Percentiles rank a stretch among this genome's conserved stretches.
Evolutionary conservation across 2,888 invertebrate species (phyloP).

Genomic region (Iselma pallidipennis): DNA sequence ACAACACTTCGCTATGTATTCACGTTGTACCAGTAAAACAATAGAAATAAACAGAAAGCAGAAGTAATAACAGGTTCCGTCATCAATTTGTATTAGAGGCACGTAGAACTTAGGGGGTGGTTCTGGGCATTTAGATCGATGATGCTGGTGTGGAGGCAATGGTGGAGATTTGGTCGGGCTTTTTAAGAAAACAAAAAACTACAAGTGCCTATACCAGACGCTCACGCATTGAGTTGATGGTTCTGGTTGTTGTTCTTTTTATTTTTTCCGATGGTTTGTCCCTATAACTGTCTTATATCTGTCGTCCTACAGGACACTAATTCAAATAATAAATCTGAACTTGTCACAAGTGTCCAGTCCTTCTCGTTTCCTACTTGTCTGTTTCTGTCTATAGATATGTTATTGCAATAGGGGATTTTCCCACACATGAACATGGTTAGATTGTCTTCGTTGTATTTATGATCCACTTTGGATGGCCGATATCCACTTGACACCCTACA

Average conservation of each 20-base stretch:
- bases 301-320: slow-evolving; percentile 24
- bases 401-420: slow-evolving; percentile 13
- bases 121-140: slow-evolving; percentile 18
- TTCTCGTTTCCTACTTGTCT: slow-evolving; percentile 13
- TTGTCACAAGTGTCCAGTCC: slow-evolving; percentile 23
- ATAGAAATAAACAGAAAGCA: slow-evolving; percentile 14
- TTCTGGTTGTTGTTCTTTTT: not conserved
- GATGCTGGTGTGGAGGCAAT: slow-evolving; percentile 10
- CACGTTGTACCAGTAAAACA: not conserved
- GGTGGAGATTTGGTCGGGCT: not conserved
- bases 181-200: not conserved
- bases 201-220: slow-evolving; percentile 1
- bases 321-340: slow-evolving; percentile 30
- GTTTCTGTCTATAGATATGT: slow-evolving; percentile 8
- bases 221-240: slow-evolving; percentile 11
- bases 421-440: slow-evolving; percentile 3
- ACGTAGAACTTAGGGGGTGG: slow-evolving; percentile 32
- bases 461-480: slow-evolving; percentile 6
- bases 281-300: slow-evolving; percentile 26
- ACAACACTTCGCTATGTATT: not conserved
- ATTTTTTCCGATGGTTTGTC: slow-evolving; percentile 20
- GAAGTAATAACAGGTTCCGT: slow-evolving; percentile 25
- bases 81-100: slow-evolving; percentile 38
- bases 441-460: slow-evolving; percentile 16
- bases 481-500: not conserved